These are phyloP conservation scores for Microcaecilia unicolor DNA, from an alignment of 2,797 vertebrate species.

Conservation along the genomic window DNA sequence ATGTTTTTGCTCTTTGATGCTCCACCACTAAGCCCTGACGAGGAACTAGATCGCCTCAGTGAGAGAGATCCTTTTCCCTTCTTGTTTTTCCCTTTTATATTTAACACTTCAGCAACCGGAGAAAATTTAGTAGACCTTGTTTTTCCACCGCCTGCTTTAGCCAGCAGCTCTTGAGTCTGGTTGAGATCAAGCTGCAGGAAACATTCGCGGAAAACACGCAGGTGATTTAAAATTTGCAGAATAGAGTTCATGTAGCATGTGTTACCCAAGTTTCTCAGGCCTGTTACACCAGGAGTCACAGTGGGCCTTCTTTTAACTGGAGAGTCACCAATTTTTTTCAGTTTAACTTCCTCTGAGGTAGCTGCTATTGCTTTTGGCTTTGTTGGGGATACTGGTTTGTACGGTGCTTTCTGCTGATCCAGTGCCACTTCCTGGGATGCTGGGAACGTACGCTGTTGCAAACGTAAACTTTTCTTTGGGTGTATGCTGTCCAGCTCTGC, in stretches of 20 bases:
- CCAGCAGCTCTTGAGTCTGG: slow-evolving; percentile 79
- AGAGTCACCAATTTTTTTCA: slow-evolving; percentile 53
- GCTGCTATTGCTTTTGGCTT: slow-evolving; percentile 27
- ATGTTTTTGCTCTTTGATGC: slow-evolving; percentile 74
- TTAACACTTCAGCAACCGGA: slow-evolving; percentile 14
- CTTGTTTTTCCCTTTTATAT: slow-evolving; percentile 36
- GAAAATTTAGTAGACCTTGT: slow-evolving; percentile 47
- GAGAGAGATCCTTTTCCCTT: slow-evolving; percentile 23
- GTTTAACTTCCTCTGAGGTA: slow-evolving; percentile 42
- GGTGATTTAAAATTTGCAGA: slow-evolving; percentile 92
- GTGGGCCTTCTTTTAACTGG: slow-evolving; percentile 72
- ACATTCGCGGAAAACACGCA: slow-evolving; percentile 90
- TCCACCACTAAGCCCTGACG: slow-evolving; percentile 72
- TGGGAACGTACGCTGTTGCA: slow-evolving; percentile 52
- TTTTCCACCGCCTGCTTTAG: slow-evolving; percentile 69
- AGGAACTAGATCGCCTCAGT: slow-evolving; percentile 52
- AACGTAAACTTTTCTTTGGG: slow-evolving; percentile 79
- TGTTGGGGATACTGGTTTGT: slow-evolving; percentile 11
- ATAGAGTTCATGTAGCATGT: slow-evolving; percentile 98
- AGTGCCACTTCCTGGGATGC: slow-evolving; percentile 6
- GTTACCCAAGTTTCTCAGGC: slow-evolving; percentile 90
- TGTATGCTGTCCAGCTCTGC: slow-evolving; percentile 74
- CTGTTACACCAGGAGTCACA: slow-evolving; percentile 90
- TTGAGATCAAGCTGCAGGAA: slow-evolving; percentile 90
- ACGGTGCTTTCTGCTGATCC: slow-evolving; percentile 10